phyloP scores from a whole-genome alignment of 2,888 invertebrate genomes.

The Cyrtodaria siliqua region DNA sequence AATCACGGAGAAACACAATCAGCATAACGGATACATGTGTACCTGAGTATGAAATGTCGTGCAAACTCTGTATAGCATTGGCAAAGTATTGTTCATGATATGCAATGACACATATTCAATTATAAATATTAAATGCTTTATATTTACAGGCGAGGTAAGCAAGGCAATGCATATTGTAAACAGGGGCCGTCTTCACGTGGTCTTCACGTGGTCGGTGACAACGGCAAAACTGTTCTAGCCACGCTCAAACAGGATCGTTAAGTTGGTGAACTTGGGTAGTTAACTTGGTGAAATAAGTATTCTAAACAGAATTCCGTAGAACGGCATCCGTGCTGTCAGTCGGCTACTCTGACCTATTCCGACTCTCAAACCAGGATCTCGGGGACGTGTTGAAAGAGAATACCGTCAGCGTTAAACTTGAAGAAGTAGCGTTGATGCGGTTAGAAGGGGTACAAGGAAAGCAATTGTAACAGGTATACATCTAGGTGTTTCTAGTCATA shows the following conservation, averaged over 20 bases:
- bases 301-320: slow-evolving; percentile 96
- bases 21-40: too few relatives aligned
- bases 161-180: slow-evolving; percentile 99
- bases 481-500: too few relatives aligned
- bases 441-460: slow-evolving; percentile 96
- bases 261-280: too few relatives aligned
- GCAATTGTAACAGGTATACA: slow-evolving; percentile 83
- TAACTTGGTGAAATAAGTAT: slow-evolving; percentile 99
- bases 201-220: slow-evolving; percentile 91
- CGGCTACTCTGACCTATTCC: slow-evolving; percentile 99
- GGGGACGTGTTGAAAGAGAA: slow-evolving; percentile 98
- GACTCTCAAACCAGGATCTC: slow-evolving; percentile 99
- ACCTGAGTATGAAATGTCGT: too few relatives aligned
- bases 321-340: slow-evolving; percentile 99
- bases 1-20: too few relatives aligned
- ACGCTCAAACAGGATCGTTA: slow-evolving; percentile 99
- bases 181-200: slow-evolving; percentile 91
- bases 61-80: too few relatives aligned
- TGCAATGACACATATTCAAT: too few relatives aligned
- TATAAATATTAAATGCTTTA: too few relatives aligned
- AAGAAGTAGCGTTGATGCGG: slow-evolving; percentile 98
- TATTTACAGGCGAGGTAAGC: slow-evolving; percentile 95
- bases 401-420: slow-evolving; percentile 90
- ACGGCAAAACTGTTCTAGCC: slow-evolving; percentile 97
- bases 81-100: too few relatives aligned